Evolutionary conservation across 2,888 invertebrate species (phyloP).

Genomic region (Lydus trimaculatus): DNA sequence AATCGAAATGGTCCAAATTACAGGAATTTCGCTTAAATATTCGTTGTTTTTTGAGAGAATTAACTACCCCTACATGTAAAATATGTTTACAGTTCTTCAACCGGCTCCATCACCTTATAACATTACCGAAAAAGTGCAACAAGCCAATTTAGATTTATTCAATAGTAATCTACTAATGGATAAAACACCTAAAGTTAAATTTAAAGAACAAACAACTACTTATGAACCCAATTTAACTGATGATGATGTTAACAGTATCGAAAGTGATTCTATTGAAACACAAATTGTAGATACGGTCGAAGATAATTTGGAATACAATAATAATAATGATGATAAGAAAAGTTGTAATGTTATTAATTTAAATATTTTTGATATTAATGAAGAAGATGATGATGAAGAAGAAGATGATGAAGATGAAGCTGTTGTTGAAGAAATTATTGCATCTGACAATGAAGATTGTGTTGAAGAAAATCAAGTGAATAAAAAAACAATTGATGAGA

Average conservation of each 20-base stretch:
- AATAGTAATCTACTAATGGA: slow-evolving; percentile 42
- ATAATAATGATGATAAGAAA: too few relatives aligned
- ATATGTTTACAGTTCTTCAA: slow-evolving; percentile 55
- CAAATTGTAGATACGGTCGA: too few relatives aligned
- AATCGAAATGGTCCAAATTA: too few relatives aligned
- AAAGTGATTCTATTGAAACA: slow-evolving; percentile 52
- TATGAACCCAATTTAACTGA: slow-evolving; percentile 62
- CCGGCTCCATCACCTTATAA: slow-evolving; percentile 65
- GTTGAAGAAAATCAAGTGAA: neutral
- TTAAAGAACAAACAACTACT: slow-evolving; percentile 61
- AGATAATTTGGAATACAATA: slow-evolving; percentile 7
- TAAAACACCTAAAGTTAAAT: slow-evolving; percentile 59
- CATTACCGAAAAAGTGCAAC: slow-evolving; percentile 64
- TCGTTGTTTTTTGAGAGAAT: too few relatives aligned
- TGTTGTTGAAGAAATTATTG: neutral
- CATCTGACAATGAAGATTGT: neutral
- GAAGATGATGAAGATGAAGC: slow-evolving; percentile 42
- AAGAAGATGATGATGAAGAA: slow-evolving; percentile 47
- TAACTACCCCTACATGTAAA: neutral
- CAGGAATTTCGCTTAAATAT: too few relatives aligned
- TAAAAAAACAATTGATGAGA: neutral
- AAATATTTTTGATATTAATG: slow-evolving; percentile 42
- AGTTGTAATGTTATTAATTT: slow-evolving; percentile 30
- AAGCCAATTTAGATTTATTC: slow-evolving; percentile 64
- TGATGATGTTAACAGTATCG: slow-evolving; percentile 58